These are phyloP conservation scores for Drosophila testacea DNA, from an alignment of 2,888 invertebrate genomes.

Conservation along the genomic window DNA sequence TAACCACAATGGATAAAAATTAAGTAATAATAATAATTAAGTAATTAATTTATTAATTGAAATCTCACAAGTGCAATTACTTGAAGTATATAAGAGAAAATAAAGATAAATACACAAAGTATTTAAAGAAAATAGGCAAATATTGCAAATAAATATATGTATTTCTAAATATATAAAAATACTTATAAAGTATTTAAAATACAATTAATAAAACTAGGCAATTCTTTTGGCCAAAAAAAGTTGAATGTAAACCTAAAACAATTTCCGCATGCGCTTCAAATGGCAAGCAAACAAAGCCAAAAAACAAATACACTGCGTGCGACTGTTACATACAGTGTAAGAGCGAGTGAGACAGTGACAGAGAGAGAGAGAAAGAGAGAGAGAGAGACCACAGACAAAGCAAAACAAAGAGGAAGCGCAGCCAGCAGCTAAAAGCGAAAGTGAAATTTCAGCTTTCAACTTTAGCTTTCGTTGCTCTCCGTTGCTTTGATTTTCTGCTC, in stretches of 20 bases:
- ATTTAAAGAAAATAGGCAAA: no score
- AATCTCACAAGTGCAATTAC: no score
- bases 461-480: conserved; percentile 59
- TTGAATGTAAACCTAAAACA: conserved; percentile 16
- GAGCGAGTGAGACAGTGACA: conserved; percentile 11
- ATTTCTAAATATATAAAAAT: not conserved
- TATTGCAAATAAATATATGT: not conserved
- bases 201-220: conserved; percentile 15
- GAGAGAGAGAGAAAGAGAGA: not conserved
- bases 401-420: conserved; percentile 59
- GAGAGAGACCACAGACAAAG: conserved; percentile 35
- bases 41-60: no score
- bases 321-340: not conserved
- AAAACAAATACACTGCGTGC: conserved; percentile 32
- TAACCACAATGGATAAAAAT: no score
- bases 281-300: conserved; percentile 47
- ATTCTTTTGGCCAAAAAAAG: conserved; percentile 39
- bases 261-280: conserved; percentile 58
- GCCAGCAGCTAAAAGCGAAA: conserved; percentile 83
- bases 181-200: not conserved
- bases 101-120: no score
- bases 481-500: conserved; percentile 6
- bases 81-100: no score
- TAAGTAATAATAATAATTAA: no score
- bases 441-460: conserved; percentile 85